Evolutionary conservation across 2,113 vertebrate genomes (phyloP), one percentile per base, ranked within the genome.

Genomic region (Cygnus atratus): DNA sequence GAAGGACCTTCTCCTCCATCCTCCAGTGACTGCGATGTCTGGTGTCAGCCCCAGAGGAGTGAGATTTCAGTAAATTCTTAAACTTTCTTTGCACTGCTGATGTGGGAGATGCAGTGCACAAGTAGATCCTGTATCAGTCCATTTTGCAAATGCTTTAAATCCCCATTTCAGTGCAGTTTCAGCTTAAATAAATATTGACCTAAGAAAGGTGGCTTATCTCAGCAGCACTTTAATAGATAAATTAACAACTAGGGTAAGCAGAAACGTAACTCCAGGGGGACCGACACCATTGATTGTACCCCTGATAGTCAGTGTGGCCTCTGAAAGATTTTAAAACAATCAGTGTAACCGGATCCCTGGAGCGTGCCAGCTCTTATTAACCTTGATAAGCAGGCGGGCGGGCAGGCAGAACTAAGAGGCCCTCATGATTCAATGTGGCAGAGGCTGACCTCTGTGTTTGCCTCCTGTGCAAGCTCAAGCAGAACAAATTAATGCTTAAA

Each of bases 381-480:
- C 80, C 92, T 92, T 89, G 87, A 91, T 50, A 88, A 79, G 90
- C 66, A 92, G 92, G 75, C 78, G 84, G 73, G 41, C 71, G 84
- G 66, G 78, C 67, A 92, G 79, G 88, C 78, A 95, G 91, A 87
- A 94, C 76, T 90, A 90, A 96, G 78, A 55, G 79, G 84, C 65
- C n/a, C 55, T 91, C 29, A 22, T 91, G 84, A 95, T 78, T 96
- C 92, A 76, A 1, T 0, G 16, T 70, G 74, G 85, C 95, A 91
- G 88, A 89, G 41, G 31, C 48, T 79, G 95, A 88, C 96, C 88
- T 93, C 73, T 92, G 54, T 44, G 79, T 74, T 74, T 84, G 78
- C 84, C 88, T 95, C 93, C 92, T 96, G 90, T 94, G 83, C 92
- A 96, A 95, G 93, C 65, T 73, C 74, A 90, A 78, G 87, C 82